Base-by-base conservation (phyloP, 2,113 vertebrate species). In the Lepus timidus region DNA sequence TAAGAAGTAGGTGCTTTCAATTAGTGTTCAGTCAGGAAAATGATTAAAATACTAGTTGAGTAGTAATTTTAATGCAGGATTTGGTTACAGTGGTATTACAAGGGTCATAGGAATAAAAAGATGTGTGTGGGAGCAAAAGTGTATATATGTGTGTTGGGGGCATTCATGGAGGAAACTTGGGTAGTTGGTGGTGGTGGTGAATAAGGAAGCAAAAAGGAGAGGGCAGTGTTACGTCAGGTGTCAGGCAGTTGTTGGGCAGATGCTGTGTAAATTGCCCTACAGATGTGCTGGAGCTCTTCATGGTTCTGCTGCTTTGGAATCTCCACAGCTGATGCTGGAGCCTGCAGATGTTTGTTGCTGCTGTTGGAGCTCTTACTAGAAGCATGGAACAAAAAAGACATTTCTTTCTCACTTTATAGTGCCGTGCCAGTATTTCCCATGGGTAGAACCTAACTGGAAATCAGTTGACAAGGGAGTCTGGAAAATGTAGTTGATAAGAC, bases 271-370 rank as follows among this genome's bases (percentile, higher is more conserved):
- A 31, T 62, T 74, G 23, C 71, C 61, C 9, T 94, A 1, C 29
- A 33, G 67, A 73, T 87, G 49, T 65, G 22, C 65, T 91, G 85
- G 73, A 75, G 90, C 16, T 52, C 20, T 52, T 71, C 52, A 9
- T 67, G 88, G 22, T 71, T 88, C 58, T 87, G 11, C 39, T 90
- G 71, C 36, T 96, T 85, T 87, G 86, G 91, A 96, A 76, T 68
- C 61, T 91, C 33, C 44, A 55, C 61, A 10, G 44, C 52, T 76
- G 91, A 29, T 79, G 16, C 62, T 71, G 67, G 81, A 94, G 44
- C 68, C 62, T 83, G 44, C 2, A n/a, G 17, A 39, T 74, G 51
- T 44, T 36, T 62, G 78, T 78, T 65, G 64, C 82, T 70, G n/a
- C 79, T 85, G n/a, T 25, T 91, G 31, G 27, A 83, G 71, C n/a